These are phyloP conservation scores for Tamandua tetradactyla DNA, from an alignment of 2,797 vertebrate species.

Conservation along the genomic window DNA sequence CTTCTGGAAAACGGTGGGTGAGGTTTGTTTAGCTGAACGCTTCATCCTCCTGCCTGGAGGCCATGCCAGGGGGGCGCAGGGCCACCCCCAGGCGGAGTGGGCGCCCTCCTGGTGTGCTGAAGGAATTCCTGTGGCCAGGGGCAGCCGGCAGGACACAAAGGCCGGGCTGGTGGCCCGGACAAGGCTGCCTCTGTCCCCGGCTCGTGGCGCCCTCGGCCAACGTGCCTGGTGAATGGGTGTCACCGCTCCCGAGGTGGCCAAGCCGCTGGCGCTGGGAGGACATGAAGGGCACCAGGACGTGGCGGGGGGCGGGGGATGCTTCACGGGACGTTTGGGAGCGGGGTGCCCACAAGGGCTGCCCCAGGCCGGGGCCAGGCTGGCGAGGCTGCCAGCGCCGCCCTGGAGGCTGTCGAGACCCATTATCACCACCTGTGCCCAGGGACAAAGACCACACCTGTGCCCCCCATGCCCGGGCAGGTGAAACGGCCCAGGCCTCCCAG, in stretches of 20 bases:
- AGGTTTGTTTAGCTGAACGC: slow-evolving; percentile 6
- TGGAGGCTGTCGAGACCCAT: background rate
- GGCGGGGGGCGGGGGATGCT: too few species aligned
- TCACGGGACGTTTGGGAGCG: background rate
- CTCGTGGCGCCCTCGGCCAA: slow-evolving; percentile 28
- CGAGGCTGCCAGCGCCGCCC: background rate
- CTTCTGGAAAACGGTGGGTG: slow-evolving; percentile 39
- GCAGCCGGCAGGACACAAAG: slow-evolving; percentile 72
- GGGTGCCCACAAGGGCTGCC: background rate
- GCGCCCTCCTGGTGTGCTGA: slow-evolving; percentile 36
- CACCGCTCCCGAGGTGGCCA: background rate
- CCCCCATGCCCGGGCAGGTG: background rate
- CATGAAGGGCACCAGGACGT: background rate
- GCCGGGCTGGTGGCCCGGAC: slow-evolving; percentile 60
- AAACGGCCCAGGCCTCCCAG: background rate
- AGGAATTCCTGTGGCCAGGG: slow-evolving; percentile 79
- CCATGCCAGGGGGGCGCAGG: too few species aligned
- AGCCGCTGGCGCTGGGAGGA: background rate
- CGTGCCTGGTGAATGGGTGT: fast-evolving
- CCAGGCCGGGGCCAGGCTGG: background rate
- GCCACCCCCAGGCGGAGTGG: background rate
- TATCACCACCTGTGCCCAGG: slow-evolving; percentile 25
- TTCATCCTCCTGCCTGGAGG: fast-evolving
- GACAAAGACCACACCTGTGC: slow-evolving; percentile 42
- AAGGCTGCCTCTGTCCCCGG: slow-evolving; percentile 39